Conservation (phyloP, 1,140 invertebrate genomes). For the Sipha flava region DNA sequence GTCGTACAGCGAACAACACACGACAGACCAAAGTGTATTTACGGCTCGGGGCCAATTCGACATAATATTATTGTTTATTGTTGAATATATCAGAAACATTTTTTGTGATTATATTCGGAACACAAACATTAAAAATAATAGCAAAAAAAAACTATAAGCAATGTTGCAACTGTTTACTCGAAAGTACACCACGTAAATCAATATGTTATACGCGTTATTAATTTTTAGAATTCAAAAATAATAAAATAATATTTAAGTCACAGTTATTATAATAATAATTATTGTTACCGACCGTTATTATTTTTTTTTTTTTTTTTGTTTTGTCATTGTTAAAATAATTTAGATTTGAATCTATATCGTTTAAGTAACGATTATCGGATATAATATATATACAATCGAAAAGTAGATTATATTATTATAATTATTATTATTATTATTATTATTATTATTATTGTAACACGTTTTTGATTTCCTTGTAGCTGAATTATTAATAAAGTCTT, state of each 20-base stretch:
- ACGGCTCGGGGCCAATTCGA: no score
- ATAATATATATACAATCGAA: not conserved
- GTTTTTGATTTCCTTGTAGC: not conserved
- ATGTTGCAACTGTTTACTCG: not conserved
- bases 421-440: not conserved
- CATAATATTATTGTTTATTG: no score
- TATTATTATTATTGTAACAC: not conserved
- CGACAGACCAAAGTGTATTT: no score
- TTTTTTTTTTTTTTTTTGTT: not conserved
- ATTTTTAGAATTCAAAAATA: not conserved
- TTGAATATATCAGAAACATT: no score
- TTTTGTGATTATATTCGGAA: no score
- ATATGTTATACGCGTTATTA: not conserved
- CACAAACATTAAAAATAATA: no score
- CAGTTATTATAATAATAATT: constrained; percentile 1
- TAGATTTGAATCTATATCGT: not conserved
- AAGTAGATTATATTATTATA: not conserved
- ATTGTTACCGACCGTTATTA: constrained; percentile 27
- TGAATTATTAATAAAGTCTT: not conserved
- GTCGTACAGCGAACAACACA: no score
- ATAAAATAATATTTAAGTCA: constrained; percentile 3
- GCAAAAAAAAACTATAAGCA: no score
- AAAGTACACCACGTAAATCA: no score
- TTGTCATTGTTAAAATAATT: not conserved
- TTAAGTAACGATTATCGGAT: not conserved